phyloP scores from a whole-genome alignment of 2,113 vertebrate genomes.

The Chamaetylas fuelleborni region DNA sequence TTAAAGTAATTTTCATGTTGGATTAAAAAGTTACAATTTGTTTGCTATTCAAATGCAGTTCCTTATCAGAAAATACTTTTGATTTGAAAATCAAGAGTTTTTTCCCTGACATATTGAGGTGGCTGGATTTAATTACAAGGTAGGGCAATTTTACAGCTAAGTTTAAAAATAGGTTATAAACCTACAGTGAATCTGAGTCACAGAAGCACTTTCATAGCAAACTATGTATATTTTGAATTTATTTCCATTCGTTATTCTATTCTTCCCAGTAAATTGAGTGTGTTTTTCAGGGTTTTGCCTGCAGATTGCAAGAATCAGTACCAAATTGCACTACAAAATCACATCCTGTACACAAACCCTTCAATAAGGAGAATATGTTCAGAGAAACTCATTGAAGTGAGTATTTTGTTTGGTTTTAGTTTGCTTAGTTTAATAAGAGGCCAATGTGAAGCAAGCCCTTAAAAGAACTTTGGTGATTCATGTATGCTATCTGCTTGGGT shows the following conservation, averaged over 20 bases:
- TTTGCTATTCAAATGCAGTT: neutral
- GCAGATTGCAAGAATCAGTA: neutral
- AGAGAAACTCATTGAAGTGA: neutral
- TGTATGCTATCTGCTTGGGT: neutral
- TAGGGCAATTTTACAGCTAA: neutral
- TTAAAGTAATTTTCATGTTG: neutral
- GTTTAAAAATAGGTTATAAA: neutral
- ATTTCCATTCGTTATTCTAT: neutral
- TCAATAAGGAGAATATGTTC: neutral
- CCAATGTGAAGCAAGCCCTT: neutral
- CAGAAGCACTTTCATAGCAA: neutral
- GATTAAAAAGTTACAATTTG: neutral
- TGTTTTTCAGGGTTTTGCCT: neutral
- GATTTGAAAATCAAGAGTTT: neutral
- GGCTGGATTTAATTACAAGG: neutral
- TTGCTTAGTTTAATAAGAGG: neutral
- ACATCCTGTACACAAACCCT: neutral
- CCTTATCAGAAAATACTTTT: neutral
- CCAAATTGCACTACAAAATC: neutral
- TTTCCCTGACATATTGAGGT: neutral
- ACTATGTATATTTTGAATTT: neutral
- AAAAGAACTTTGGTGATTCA: neutral
- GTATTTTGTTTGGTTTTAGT: neutral
- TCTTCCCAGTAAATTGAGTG: neutral
- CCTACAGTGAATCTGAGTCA: neutral